Percentiles rank a stretch among this genome's conserved stretches.
Evolutionary conservation across 2,888 invertebrate species (phyloP).

Genomic region (Vesta saturnalis): DNA sequence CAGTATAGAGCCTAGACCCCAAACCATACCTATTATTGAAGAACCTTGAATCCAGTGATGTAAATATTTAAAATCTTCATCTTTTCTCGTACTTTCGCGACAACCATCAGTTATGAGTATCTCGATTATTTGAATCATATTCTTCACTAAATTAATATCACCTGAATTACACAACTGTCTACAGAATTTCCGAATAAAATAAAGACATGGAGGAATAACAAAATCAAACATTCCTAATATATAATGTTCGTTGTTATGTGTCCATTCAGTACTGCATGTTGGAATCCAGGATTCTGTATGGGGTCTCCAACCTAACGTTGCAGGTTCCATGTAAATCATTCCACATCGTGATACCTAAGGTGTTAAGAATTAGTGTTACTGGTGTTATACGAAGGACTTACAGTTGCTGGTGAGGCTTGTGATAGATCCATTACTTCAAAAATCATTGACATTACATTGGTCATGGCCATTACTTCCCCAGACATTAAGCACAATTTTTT

Average conservation of each 20-base stretch:
- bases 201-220: conserved; percentile 80
- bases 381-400: conserved; percentile 56
- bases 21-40: conserved; percentile 77
- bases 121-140: conserved; percentile 78
- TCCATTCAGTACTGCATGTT: conserved; percentile 71
- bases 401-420: conserved; percentile 88
- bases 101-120: conserved; percentile 81
- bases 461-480: conserved; percentile 88
- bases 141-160: conserved; percentile 75
- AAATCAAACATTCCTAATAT: conserved; percentile 76
- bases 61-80: conserved; percentile 75
- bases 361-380: conserved; percentile 15
- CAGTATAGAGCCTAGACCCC: conserved; percentile 87
- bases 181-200: conserved; percentile 78
- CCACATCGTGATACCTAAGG: conserved; percentile 79
- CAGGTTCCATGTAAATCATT: conserved; percentile 91
- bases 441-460: conserved; percentile 83
- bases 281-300: conserved; percentile 85
- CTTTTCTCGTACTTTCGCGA: conserved; percentile 63
- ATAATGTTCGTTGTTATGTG: conserved; percentile 68
- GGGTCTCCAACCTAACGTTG: conserved; percentile 83
- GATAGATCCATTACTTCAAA: conserved; percentile 89
- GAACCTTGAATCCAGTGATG: conserved; percentile 80
- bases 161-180: conserved; percentile 73
- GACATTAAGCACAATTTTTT: conserved; percentile 88